These are phyloP conservation scores for Pelmatolapia mariae DNA, from an alignment of 2,113 vertebrate genomes.

Conservation along the genomic window DNA sequence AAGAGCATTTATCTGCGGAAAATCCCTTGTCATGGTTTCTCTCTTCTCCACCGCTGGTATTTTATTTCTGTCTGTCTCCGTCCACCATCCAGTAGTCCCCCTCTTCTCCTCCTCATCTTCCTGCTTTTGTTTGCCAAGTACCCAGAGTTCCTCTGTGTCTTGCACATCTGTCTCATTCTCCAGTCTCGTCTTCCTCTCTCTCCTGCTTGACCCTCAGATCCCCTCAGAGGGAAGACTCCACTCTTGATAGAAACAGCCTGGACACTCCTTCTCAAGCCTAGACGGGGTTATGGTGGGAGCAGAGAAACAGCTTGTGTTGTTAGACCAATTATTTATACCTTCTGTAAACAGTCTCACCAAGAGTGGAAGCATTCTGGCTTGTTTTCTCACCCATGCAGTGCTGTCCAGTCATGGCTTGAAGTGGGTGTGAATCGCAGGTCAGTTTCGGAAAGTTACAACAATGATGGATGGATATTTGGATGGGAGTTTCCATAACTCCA, in stretches of 20 bases:
- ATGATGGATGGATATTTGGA: not conserved
- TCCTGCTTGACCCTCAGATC: not conserved
- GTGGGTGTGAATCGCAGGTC: not conserved
- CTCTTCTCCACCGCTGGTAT: not conserved
- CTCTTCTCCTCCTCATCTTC: constrained; percentile 21
- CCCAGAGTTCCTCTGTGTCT: constrained; percentile 26
- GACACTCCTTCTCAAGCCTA: not conserved
- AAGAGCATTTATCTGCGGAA: not conserved
- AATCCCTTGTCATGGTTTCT: not conserved
- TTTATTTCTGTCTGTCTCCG: constrained; percentile 30
- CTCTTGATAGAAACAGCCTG: not conserved
- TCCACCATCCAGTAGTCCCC: not conserved
- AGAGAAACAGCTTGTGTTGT: not conserved
- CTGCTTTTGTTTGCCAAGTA: constrained; percentile 63
- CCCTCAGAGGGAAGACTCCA: not conserved
- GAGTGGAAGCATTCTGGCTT: not conserved
- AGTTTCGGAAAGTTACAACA: not conserved
- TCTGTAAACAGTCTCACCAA: not conserved
- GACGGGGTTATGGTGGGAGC: not conserved
- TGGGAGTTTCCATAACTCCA: not conserved
- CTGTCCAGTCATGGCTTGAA: not conserved
- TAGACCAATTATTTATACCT: not conserved
- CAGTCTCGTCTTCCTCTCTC: constrained; percentile 15
- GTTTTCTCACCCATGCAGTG: not conserved
- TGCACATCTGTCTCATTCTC: constrained; percentile 40